These are phyloP conservation scores for Plestiodon gilberti DNA, from an alignment of 2,113 vertebrate species.

Conservation along the genomic window DNA sequence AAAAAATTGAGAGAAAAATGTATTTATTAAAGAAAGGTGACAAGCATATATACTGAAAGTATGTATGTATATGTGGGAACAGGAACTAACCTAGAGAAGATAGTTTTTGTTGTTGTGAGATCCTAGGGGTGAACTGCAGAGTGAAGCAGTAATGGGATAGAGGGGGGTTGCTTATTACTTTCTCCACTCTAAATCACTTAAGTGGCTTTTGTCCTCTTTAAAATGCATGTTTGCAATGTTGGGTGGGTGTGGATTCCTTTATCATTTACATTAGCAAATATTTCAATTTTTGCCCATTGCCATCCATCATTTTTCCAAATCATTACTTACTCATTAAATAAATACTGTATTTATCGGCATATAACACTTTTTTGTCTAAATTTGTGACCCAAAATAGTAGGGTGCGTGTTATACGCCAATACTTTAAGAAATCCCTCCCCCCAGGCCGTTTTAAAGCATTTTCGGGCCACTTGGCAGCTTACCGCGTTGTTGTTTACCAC, in stretches of 20 bases:
- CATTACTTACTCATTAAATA: neutral
- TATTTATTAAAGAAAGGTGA: neutral
- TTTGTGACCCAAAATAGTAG: too few species aligned
- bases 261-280: neutral
- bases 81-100: neutral
- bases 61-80: neutral
- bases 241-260: neutral
- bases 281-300: neutral
- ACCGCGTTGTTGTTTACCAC: too few species aligned
- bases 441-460: too few species aligned
- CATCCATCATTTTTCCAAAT: neutral
- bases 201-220: neutral
- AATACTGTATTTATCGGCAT: too few species aligned
- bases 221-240: neutral
- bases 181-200: neutral
- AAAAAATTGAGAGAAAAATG: rapidly evolving
- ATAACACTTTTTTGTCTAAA: too few species aligned
- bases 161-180: neutral
- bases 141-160: neutral
- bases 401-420: too few species aligned
- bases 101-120: neutral
- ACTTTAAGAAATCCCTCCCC: too few species aligned
- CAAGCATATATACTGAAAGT: neutral
- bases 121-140: neutral
- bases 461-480: too few species aligned